These are phyloP conservation scores for Tetragonisca angustula DNA, from an alignment of 2,888 invertebrate species.

Conservation along the genomic window DNA sequence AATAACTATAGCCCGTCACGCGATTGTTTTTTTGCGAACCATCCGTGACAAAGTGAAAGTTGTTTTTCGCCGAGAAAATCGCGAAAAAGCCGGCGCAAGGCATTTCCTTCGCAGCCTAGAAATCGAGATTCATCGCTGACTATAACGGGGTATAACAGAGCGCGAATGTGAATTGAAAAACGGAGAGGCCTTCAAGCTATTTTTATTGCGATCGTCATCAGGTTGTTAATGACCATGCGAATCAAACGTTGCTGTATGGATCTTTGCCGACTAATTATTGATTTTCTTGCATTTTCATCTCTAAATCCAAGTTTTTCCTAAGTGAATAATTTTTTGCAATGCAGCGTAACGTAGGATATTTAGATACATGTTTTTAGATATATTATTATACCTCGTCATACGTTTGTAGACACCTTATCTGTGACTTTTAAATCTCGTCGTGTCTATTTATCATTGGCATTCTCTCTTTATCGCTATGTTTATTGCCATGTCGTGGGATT, in stretches of 20 bases:
- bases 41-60: slow-evolving; percentile 49
- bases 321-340: neutral
- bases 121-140: neutral
- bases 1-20: slow-evolving; percentile 6
- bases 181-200: slow-evolving; percentile 37
- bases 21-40: slow-evolving; percentile 31
- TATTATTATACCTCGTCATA: neutral
- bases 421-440: neutral
- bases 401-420: neutral
- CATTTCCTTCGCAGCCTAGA: slow-evolving; percentile 26
- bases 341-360: neutral
- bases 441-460: neutral
- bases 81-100: slow-evolving; percentile 24
- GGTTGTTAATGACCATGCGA: slow-evolving; percentile 7
- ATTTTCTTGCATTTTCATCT: neutral
- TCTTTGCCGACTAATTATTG: neutral
- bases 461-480: neutral
- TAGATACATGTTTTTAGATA: neutral
- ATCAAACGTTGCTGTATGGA: slow-evolving; percentile 16
- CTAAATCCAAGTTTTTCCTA: neutral
- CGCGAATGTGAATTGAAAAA: slow-evolving; percentile 6
- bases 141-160: neutral
- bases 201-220: slow-evolving; percentile 16
- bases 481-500: neutral
- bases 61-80: slow-evolving; percentile 32